Evolutionary conservation across 1,140 invertebrate species (phyloP).

Genomic region (Stratiolaelaps scimitus): DNA sequence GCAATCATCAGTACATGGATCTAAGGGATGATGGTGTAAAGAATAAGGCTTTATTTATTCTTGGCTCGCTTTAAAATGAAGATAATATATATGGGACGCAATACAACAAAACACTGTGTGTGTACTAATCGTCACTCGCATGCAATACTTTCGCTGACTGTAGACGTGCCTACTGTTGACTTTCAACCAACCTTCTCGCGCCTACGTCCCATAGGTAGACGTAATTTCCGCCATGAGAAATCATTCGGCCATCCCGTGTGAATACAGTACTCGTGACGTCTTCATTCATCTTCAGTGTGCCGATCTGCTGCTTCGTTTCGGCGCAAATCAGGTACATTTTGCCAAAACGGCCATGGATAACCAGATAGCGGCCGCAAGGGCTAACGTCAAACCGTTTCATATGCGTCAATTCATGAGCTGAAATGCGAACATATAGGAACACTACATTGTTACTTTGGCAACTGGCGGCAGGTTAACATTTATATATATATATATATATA

Average conservation of each 20-base stretch:
- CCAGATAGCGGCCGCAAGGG: background rate
- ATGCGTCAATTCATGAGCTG: slow-evolving; percentile 17
- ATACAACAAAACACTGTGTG: no score
- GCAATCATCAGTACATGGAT: no score
- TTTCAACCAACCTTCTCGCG: background rate
- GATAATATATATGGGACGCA: no score
- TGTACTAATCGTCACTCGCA: no score
- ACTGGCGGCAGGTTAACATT: no score
- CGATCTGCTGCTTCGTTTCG: slow-evolving; percentile 6
- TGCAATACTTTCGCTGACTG: no score
- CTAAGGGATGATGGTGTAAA: no score
- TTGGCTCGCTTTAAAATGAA: no score
- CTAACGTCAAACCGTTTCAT: slow-evolving; percentile 23
- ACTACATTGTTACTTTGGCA: no score
- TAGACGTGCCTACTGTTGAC: no score
- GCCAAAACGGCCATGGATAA: slow-evolving; percentile 10
- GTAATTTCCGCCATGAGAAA: slow-evolving; percentile 1
- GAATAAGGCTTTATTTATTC: no score
- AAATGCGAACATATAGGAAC: background rate
- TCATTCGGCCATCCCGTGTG: background rate
- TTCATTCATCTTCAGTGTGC: slow-evolving; percentile 15
- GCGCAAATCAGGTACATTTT: slow-evolving; percentile 20
- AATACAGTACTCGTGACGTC: background rate
- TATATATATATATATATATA: no score
- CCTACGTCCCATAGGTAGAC: slow-evolving; percentile 20